phyloP scores from a whole-genome alignment of 2,888 invertebrate genomes.

The Xanthia togata region DNA sequence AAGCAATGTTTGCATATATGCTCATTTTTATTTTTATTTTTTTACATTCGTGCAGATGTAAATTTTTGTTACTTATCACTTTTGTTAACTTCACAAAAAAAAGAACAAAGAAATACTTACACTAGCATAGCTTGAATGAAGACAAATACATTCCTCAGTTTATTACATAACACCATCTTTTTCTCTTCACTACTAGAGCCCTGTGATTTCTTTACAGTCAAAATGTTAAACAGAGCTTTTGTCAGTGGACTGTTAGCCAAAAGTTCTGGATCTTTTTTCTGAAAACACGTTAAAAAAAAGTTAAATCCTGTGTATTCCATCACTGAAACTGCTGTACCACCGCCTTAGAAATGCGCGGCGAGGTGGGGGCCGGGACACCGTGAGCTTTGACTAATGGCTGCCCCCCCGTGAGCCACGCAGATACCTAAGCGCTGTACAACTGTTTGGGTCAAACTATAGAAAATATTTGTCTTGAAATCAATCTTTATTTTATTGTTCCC shows the following conservation, averaged over 20 bases:
- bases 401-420: too few relatives aligned
- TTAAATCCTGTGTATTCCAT: neutral
- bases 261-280: constrained; percentile 60
- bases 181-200: constrained; percentile 66
- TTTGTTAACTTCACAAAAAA: neutral
- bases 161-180: constrained; percentile 69
- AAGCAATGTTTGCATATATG: neutral
- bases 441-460: too few relatives aligned
- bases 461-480: too few relatives aligned
- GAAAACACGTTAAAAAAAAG: constrained; percentile 32
- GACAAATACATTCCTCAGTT: constrained; percentile 81
- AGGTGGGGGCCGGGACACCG: too few relatives aligned
- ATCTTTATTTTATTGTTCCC: too few relatives aligned
- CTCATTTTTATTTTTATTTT: neutral
- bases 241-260: constrained; percentile 71
- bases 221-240: constrained; percentile 69
- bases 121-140: constrained; percentile 87
- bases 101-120: constrained; percentile 74
- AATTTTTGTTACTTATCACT: neutral
- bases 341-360: too few relatives aligned
- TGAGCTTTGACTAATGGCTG: too few relatives aligned
- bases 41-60: neutral
- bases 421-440: too few relatives aligned
- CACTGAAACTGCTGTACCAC: too few relatives aligned
- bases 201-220: constrained; percentile 60